phyloP scores from a whole-genome alignment of 2,113 vertebrate species.

The Alaudala cheleensis region DNA sequence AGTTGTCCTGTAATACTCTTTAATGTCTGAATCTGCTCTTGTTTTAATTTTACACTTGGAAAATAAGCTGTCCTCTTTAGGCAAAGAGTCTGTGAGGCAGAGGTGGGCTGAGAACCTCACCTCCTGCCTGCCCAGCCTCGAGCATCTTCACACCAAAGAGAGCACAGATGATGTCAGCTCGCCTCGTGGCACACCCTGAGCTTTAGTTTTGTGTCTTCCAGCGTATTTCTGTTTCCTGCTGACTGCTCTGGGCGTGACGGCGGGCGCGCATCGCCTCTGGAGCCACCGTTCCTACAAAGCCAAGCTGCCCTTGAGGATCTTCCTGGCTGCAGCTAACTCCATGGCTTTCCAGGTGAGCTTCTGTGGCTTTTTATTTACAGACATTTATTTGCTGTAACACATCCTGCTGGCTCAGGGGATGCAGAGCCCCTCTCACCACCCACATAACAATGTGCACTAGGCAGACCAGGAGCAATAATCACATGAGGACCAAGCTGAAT shows the following conservation, averaged over 20 bases:
- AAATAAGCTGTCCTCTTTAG: neutral
- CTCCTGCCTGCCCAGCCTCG: too few species aligned
- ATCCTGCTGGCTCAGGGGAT: neutral
- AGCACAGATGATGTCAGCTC: neutral
- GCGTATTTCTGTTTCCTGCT: constrained; percentile 79
- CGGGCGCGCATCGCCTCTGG: constrained; percentile 80
- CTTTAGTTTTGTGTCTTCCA: constrained; percentile 68
- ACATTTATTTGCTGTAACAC: neutral
- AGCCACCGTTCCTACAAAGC: constrained; percentile 85
- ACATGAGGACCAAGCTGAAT: neutral
- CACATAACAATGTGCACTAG: accelerated
- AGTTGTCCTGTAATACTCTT: neutral
- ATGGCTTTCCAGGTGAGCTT: constrained; percentile 84
- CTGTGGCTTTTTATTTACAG: neutral
- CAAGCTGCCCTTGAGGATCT: constrained; percentile 81
- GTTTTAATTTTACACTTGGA: neutral
- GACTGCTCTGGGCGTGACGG: constrained; percentile 77
- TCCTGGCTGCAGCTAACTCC: constrained; percentile 82
- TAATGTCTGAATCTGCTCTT: neutral
- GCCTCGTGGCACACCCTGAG: neutral
- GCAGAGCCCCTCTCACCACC: neutral
- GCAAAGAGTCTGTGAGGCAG: neutral
- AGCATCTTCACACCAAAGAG: neutral
- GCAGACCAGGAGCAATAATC: neutral
- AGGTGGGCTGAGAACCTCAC: neutral